Base-by-base conservation (phyloP, 2,888 invertebrate genomes). In the Drosophila mimica region DNA sequence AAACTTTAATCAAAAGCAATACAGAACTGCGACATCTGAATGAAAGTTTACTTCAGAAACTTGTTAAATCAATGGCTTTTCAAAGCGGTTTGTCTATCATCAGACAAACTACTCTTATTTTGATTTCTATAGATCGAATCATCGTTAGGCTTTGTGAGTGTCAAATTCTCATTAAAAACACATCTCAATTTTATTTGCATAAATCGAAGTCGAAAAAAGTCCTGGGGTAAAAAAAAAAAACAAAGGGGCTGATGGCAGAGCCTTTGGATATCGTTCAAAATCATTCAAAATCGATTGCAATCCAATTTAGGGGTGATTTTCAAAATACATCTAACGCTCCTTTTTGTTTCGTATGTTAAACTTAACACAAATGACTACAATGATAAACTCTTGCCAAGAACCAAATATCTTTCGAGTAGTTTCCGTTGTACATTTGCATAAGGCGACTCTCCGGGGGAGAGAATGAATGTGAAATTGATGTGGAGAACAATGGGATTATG, bases 111-210 rank as follows among this genome's bases (percentile, higher is more conserved):
- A 56, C 38, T 38, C 38, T 38, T 28, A 40, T 46, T 69, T 76
- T 34, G 59, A 46, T 53, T 72, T 61, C 28, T 33, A 65, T 70
- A 59, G 46, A 74, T 69, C 72, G 67, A 70, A 70, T 70, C 76
- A 57, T 70, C 70, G 63, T 69, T 74, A 48, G 56, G 63, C 70
- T 54, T n/a, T 20, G 43, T 49, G n/a, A 51, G 36, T 36, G 76
- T 52, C 57, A 59, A 72, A 78, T 61, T 75, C 63, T 78, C 87
- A 85, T 86, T 83, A 86, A 88, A 88, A 88, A 77, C 69, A 81
- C 83, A 88, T 86, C 72, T 76, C 72, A 67, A 82, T 84, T 82
- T 76, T 61, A 85, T 86, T 83, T 83, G 74, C 79, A 83, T 83
- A 78, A 88, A 79, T 81, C 74, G 73, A 70, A 81, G 73, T 70